These are phyloP conservation scores for Nephrotoma flavescens DNA, from an alignment of 2,888 invertebrate genomes.

Conservation along the genomic window DNA sequence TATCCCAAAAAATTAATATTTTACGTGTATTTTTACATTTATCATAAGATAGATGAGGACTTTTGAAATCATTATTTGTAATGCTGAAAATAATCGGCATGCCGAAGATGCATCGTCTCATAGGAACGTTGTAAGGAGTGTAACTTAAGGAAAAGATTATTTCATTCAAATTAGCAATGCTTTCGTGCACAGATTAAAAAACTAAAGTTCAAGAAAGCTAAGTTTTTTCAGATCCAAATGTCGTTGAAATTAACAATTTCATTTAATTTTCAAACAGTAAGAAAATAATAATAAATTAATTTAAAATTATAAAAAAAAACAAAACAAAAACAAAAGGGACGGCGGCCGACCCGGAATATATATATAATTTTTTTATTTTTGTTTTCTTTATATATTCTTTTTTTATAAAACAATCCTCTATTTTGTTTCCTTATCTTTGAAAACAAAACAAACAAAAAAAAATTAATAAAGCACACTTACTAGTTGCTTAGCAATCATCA, in stretches of 20 bases:
- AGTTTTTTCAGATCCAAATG: neutral
- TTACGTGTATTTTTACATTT: too few relatives aligned
- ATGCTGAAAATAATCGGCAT: too few relatives aligned
- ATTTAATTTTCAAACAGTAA: neutral
- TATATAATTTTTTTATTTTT: neutral
- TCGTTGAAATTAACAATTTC: neutral
- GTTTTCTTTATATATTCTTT: neutral
- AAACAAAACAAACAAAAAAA: neutral
- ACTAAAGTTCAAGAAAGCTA: too few relatives aligned
- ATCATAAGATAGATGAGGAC: too few relatives aligned
- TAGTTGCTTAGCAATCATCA: conserved; percentile 54
- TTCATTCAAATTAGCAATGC: too few relatives aligned
- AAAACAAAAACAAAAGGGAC: neutral
- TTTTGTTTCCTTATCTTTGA: neutral
- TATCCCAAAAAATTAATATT: too few relatives aligned
- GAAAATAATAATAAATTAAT: neutral
- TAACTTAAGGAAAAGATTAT: too few relatives aligned
- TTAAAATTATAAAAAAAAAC: neutral
- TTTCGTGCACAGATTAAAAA: too few relatives aligned
- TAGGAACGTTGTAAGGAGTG: too few relatives aligned
- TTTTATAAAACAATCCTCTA: neutral
- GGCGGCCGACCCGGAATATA: neutral
- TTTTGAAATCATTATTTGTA: too few relatives aligned
- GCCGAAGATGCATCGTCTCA: too few relatives aligned
- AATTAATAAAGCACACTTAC: neutral